Percentiles rank a stretch among this genome's conserved stretches.
phyloP scores from a whole-genome alignment of 2,797 vertebrate species.

The Margarornis squamiger region DNA sequence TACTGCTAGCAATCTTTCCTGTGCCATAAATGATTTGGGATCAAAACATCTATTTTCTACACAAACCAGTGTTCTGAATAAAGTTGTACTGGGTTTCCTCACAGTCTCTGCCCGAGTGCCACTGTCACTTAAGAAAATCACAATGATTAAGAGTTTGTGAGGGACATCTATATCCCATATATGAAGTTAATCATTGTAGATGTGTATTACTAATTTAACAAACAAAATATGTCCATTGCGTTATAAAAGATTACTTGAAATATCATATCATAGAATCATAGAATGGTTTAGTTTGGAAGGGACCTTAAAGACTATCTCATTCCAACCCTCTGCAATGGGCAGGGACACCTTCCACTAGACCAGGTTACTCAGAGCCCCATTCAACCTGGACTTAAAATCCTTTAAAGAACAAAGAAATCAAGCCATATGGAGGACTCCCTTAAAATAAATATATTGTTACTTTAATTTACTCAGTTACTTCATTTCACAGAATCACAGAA shows the following conservation, averaged over 20 bases:
- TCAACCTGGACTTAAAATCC: not conserved
- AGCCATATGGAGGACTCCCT: not conserved
- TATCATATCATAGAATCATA: not conserved
- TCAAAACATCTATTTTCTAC: not conserved
- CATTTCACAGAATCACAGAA: not conserved
- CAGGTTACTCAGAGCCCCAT: not conserved
- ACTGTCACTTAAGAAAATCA: not conserved
- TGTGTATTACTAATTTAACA: not conserved
- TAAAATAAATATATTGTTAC: not conserved
- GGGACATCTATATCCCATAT: not conserved
- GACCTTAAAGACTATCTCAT: not conserved
- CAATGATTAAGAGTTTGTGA: not conserved
- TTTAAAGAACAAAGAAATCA: not conserved
- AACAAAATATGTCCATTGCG: not conserved
- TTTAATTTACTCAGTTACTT: not conserved
- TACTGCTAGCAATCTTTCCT: not conserved
- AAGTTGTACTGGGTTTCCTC: not conserved
- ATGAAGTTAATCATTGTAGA: not conserved
- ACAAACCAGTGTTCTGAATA: not conserved
- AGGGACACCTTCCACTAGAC: not conserved
- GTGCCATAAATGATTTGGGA: not conserved
- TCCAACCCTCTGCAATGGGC: fast-evolving
- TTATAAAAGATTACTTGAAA: not conserved
- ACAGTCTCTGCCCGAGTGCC: not conserved
- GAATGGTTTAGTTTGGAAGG: not conserved